These are phyloP conservation scores for Drosophila rhopaloa DNA, from an alignment of 1,140 invertebrate species.

Conservation along the genomic window DNA sequence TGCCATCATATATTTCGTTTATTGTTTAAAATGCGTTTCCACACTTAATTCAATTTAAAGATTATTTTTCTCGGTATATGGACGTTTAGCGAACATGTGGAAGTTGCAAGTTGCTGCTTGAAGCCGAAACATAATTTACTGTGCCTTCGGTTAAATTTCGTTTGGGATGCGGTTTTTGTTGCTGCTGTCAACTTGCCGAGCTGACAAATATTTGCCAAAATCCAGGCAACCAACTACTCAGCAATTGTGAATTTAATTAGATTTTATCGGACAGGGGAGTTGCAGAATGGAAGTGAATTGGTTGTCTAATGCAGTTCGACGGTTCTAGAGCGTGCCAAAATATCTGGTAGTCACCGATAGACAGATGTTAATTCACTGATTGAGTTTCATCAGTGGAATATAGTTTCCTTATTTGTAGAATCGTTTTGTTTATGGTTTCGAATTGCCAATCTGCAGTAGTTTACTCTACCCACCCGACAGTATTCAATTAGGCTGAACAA, in stretches of 20 bases:
- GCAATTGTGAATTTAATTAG: conserved; percentile 75
- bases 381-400: conserved; percentile 4
- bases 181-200: conserved; percentile 69
- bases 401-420: background rate
- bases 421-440: conserved; percentile 11
- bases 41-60: background rate
- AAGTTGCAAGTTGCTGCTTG: conserved; percentile 30
- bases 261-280: conserved; percentile 51
- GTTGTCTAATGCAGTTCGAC: conserved; percentile 56
- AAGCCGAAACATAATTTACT: conserved; percentile 60
- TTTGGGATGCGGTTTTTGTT: conserved; percentile 63
- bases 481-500: conserved; percentile 63
- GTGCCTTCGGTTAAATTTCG: conserved; percentile 40
- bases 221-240: conserved; percentile 34
- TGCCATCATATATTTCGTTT: no score
- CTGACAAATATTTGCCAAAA: conserved; percentile 75
- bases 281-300: conserved; percentile 9
- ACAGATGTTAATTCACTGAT: conserved; percentile 21
- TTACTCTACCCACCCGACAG: background rate
- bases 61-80: background rate
- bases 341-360: background rate
- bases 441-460: conserved; percentile 17
- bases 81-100: conserved; percentile 1
- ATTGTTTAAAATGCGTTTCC: no score
- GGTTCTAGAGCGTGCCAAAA: conserved; percentile 2